phyloP scores from a whole-genome alignment of 2,113 vertebrate species.

The Gorsachius goisagi region DNA sequence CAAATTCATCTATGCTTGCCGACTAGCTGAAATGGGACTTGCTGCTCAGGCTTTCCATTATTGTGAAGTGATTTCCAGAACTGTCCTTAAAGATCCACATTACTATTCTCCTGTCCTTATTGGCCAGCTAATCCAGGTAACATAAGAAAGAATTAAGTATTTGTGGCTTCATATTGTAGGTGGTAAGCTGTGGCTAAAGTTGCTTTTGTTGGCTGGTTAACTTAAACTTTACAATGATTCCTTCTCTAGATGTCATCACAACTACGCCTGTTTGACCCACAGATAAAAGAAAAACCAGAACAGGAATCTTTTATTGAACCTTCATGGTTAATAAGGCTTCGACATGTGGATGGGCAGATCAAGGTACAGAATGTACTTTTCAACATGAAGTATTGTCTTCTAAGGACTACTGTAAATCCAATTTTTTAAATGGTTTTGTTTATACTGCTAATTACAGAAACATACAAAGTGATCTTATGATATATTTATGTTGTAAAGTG shows the following conservation, averaged over 20 bases:
- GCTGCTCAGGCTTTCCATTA: constrained; percentile 95
- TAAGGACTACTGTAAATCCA: background rate
- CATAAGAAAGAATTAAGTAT: background rate
- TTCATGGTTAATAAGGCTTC: constrained; percentile 84
- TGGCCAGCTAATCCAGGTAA: constrained; percentile 88
- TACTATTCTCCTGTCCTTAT: constrained; percentile 86
- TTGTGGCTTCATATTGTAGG: background rate
- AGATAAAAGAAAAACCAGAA: constrained; percentile 94
- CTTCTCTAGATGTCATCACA: constrained; percentile 84
- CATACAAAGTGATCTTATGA: background rate
- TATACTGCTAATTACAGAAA: background rate
- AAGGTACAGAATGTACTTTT: constrained; percentile 73
- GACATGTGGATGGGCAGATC: constrained; percentile 82
- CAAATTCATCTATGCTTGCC: constrained; percentile 95
- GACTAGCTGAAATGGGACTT: constrained; percentile 91
- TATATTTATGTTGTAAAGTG: background rate
- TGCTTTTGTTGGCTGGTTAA: background rate
- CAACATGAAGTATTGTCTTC: background rate
- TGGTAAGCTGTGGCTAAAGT: background rate
- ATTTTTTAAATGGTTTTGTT: background rate
- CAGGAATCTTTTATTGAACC: constrained; percentile 89
- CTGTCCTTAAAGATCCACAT: constrained; percentile 79
- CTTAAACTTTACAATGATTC: background rate
- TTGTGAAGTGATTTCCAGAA: constrained; percentile 92
- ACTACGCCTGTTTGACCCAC: constrained; percentile 92